These are phyloP conservation scores for Fregetta grallaria DNA, from an alignment of 2,113 vertebrate genomes.

Conservation along the genomic window DNA sequence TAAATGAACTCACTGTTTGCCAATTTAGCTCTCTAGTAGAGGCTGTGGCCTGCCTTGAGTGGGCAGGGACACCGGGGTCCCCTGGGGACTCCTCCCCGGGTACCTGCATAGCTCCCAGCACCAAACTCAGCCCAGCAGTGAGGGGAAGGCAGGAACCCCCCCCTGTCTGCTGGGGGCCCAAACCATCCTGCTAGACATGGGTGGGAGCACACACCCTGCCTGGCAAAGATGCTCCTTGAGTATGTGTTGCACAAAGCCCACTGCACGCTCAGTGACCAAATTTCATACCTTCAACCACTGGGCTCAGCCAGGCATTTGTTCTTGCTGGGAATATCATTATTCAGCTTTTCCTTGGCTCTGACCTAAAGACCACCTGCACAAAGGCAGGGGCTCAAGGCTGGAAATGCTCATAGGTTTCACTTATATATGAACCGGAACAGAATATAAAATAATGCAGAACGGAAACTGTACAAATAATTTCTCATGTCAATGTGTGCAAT, in stretches of 20 bases:
- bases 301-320: neutral
- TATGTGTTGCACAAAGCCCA: neutral
- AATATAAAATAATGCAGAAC: neutral
- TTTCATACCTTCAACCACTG: neutral
- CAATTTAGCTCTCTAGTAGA: neutral
- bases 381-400: neutral
- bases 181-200: rapidly evolving
- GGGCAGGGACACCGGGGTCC: rapidly evolving
- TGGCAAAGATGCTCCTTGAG: rapidly evolving
- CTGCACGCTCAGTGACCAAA: neutral
- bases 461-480: constrained; percentile 41
- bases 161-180: neutral
- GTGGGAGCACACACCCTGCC: neutral
- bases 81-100: neutral
- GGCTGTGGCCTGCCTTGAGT: neutral
- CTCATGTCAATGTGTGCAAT: neutral
- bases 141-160: neutral
- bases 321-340: neutral
- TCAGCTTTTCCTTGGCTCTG: neutral
- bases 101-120: neutral
- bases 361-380: neutral
- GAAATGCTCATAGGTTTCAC: constrained; percentile 17
- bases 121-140: neutral
- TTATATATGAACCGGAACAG: constrained; percentile 23
- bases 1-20: neutral